These are phyloP conservation scores for Hippoglossus stenolepis DNA, from an alignment of 2,113 vertebrate genomes.

Conservation along the genomic window DNA sequence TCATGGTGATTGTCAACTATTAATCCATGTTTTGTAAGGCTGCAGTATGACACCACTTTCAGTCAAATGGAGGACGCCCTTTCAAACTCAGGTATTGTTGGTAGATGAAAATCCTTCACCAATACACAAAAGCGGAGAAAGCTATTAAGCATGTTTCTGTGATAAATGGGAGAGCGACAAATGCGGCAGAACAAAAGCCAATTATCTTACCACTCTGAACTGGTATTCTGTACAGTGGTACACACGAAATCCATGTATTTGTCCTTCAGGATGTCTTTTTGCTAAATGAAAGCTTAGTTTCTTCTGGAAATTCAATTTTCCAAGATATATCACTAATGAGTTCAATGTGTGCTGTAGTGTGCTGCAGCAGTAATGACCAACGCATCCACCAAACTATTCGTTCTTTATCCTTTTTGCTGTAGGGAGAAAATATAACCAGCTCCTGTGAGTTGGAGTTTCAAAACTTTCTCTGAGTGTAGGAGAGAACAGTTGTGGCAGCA, in stretches of 20 bases:
- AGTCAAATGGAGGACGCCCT: constrained; percentile 58
- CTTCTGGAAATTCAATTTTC: not conserved
- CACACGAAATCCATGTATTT: not conserved
- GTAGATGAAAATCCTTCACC: constrained; percentile 60
- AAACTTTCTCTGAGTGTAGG: constrained; percentile 35
- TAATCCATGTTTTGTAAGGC: constrained; percentile 56
- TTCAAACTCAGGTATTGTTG: constrained; percentile 51
- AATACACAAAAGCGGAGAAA: constrained; percentile 48
- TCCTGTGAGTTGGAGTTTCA: constrained; percentile 21
- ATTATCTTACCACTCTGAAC: constrained; percentile 11
- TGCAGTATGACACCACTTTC: constrained; percentile 51
- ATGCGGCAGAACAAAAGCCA: constrained; percentile 17
- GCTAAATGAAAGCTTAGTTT: not conserved
- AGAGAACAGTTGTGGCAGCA: constrained; percentile 36
- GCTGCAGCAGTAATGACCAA: not conserved
- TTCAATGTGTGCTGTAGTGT: constrained; percentile 11
- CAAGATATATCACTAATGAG: not conserved
- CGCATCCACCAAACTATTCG: not conserved
- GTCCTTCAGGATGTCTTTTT: constrained; percentile 2
- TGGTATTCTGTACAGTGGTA: not conserved
- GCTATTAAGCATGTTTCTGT: constrained; percentile 42
- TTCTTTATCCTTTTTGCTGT: constrained; percentile 4
- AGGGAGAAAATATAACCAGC: constrained; percentile 23
- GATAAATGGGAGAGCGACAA: constrained; percentile 11
- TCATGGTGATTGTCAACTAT: constrained; percentile 53